Evolutionary conservation across 2,113 vertebrate species (phyloP), one percentile per base, ranked within the genome.

Genomic region (Forbesichthys agassizii): DNA sequence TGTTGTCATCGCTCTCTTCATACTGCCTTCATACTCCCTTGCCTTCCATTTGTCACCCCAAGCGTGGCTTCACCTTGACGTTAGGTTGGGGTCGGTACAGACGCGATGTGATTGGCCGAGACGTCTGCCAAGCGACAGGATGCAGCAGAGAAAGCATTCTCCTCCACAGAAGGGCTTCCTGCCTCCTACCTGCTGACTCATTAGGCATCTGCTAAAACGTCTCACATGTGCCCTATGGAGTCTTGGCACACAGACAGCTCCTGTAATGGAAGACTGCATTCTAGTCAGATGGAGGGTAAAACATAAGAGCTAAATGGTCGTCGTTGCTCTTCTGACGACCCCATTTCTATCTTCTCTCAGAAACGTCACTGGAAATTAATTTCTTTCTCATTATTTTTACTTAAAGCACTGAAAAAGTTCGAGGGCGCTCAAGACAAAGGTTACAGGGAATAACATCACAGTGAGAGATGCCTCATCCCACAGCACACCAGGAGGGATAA

Each of bases 31-130:
- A 27, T 63, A 52, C 33, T 47, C 59, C n/a, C 16, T 20, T 52
- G 62, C 10, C 7, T 69, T 77, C 55, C 69, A 59, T 77, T 56
- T 61, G 18, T 64, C 33, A 46, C 20, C 8, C 9, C 48, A 52
- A 69, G 69, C 63, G 11, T 42, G 36, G 7, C 36, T 42, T 42
- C 36, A 42, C 7, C 36, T 42, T 49, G 63, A 71, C 3, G 8
- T 61, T n/a, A 63, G 13, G 1, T 9, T 18, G 11, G 36, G 57
- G 13, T 56, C 11, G 53, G 60, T 18, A 62, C 27, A 27, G 27
- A 27, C 27, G 33, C 73, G 51, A 74, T 55, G 48, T 36, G 51
- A 58, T 16, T 20, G 36, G 49, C 42, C 9, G 36, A 27, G 68
- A 49, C 33, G 4, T 5, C 58, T n/a, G 58, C 12, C 58, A 33